Percentiles rank a stretch among this genome's conserved stretches.
Conservation (phyloP, 2,113 vertebrate species). For the Dromaius novaehollandiae region DNA sequence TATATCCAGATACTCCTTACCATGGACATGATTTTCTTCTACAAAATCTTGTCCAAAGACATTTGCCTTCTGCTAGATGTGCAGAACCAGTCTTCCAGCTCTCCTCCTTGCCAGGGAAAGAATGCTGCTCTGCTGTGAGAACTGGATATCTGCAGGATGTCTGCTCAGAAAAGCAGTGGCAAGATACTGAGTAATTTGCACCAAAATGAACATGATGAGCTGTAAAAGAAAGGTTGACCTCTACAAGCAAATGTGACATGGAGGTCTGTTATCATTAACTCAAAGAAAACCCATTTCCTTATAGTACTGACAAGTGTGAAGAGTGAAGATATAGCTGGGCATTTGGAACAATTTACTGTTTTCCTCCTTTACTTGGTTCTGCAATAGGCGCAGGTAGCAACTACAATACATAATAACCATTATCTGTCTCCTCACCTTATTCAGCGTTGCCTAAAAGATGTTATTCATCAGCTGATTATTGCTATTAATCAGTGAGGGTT, state of each 20-base stretch:
- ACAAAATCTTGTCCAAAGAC: neutral
- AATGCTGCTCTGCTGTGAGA: neutral
- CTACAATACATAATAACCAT: neutral
- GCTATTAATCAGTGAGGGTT: neutral
- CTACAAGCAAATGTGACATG: neutral
- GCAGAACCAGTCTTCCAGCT: neutral
- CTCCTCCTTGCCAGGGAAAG: neutral
- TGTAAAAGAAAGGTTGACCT: neutral
- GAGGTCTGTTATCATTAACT: neutral
- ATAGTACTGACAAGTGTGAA: neutral
- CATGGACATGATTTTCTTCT: neutral
- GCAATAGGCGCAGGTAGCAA: neutral
- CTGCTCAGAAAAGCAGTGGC: neutral
- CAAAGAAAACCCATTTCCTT: neutral
- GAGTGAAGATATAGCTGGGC: neutral
- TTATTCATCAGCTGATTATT: neutral
- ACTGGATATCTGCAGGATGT: neutral
- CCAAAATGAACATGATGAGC: neutral
- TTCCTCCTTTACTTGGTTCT: neutral
- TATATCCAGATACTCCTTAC: neutral
- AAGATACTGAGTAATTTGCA: neutral
- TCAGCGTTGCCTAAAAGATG: neutral
- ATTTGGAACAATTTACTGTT: neutral
- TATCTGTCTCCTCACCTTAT: neutral
- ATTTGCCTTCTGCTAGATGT: neutral